A percentile compares a stretch with the other conserved stretches of the same genome.
These are phyloP conservation scores for Cossypha polioptera DNA, from an alignment of 2,797 vertebrate genomes.

Conservation along the genomic window DNA sequence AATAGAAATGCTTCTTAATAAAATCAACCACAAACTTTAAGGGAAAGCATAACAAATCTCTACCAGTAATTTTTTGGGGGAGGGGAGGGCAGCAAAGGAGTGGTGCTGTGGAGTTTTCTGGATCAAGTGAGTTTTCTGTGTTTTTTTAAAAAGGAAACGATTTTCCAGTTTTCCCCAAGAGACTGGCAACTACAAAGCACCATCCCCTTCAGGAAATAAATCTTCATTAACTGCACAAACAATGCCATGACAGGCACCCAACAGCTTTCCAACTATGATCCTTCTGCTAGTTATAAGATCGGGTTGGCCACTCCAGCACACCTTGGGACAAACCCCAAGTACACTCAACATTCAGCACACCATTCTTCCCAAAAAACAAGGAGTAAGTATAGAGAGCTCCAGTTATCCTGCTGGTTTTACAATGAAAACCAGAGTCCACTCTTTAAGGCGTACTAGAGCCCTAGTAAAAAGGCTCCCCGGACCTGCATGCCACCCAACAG, in stretches of 20 bases:
- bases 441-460: background rate
- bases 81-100: accelerated
- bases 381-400: background rate
- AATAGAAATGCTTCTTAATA: background rate
- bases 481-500: background rate
- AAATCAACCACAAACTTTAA: background rate
- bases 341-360: background rate
- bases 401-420: background rate
- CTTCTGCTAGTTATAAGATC: background rate
- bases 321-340: background rate
- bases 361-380: background rate
- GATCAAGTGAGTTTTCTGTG: background rate
- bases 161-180: background rate
- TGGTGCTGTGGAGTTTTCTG: background rate
- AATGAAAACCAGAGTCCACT: background rate
- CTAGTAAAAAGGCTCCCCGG: background rate
- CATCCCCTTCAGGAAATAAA: background rate
- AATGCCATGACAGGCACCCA: background rate
- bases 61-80: background rate
- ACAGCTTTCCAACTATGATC: background rate
- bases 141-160: background rate
- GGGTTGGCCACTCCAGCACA: background rate
- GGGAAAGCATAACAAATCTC: background rate
- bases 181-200: background rate
- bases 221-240: background rate